phyloP scores from a whole-genome alignment of 2,888 invertebrate genomes.

The Cryptocheilus praepositus region DNA sequence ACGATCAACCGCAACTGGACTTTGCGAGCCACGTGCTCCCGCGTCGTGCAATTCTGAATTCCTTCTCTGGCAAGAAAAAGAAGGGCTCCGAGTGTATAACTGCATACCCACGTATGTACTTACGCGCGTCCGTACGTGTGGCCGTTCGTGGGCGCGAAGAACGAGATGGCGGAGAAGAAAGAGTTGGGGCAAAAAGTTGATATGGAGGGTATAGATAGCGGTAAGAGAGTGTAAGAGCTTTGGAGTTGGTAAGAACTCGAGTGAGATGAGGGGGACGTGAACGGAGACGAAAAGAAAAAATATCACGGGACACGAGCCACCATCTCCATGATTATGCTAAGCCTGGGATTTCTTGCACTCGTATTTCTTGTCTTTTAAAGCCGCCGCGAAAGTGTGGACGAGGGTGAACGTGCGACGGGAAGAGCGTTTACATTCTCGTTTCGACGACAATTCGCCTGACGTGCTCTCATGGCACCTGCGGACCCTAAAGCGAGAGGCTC shows the following conservation, averaged over 20 bases:
- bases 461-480: not conserved
- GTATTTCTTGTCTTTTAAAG: constrained; percentile 45
- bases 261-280: not conserved
- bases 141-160: no score
- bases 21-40: constrained; percentile 9
- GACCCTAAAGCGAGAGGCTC: constrained; percentile 4
- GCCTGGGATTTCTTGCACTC: constrained; percentile 37
- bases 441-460: constrained; percentile 20
- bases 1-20: constrained; percentile 19
- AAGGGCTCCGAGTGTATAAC: constrained; percentile 1
- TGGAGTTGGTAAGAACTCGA: constrained; percentile 16
- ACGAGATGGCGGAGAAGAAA: not conserved
- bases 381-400: constrained; percentile 8
- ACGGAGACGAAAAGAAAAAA: constrained; percentile 17
- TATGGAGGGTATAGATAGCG: not conserved
- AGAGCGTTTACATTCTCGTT: constrained; percentile 31
- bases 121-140: no score
- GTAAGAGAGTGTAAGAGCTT: not conserved
- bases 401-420: constrained; percentile 26
- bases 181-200: not conserved
- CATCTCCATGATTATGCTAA: constrained; percentile 52
- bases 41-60: constrained; percentile 14
- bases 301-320: constrained; percentile 27
- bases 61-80: constrained; percentile 16
- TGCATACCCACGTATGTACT: no score